A percentile compares a stretch with the other conserved stretches of the same genome.
These are phyloP conservation scores for Crotalus helleri DNA, from an alignment of 2,113 vertebrate species.

Conservation along the genomic window DNA sequence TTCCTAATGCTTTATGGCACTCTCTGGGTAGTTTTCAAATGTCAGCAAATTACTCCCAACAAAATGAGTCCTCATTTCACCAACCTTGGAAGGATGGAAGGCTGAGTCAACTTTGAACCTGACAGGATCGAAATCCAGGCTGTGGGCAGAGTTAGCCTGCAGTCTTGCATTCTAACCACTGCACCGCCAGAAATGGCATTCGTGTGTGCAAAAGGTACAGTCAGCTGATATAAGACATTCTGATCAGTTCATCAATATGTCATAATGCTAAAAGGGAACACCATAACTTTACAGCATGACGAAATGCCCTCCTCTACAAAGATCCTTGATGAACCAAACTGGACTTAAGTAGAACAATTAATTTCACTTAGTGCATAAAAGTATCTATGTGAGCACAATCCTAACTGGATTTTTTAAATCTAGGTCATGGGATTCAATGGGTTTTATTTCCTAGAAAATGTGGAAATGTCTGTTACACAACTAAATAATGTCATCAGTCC, in stretches of 20 bases:
- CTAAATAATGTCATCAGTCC: not conserved
- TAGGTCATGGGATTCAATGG: not conserved
- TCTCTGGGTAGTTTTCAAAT: not conserved
- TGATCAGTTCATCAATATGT: not conserved
- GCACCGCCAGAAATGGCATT: not conserved
- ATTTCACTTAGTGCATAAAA: not conserved
- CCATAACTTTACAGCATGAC: not conserved
- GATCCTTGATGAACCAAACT: not conserved
- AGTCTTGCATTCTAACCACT: not conserved
- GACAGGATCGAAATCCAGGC: not conserved
- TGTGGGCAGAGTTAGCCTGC: not conserved
- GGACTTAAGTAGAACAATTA: not conserved
- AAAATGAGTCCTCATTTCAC: not conserved
- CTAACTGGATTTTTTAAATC: not conserved
- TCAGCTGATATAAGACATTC: not conserved
- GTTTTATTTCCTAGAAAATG: not conserved
- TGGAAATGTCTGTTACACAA: not conserved
- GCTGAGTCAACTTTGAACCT: not conserved
- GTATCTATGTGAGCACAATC: not conserved
- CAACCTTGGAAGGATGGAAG: not conserved
- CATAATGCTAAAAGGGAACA: not conserved
- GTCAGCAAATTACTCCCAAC: not conserved
- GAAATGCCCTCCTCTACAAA: not conserved
- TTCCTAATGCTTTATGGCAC: not conserved
- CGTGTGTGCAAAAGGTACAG: not conserved